Evolutionary conservation across 2,888 invertebrate genomes (phyloP).

Genomic region (Eupithecia pulchellata): DNA sequence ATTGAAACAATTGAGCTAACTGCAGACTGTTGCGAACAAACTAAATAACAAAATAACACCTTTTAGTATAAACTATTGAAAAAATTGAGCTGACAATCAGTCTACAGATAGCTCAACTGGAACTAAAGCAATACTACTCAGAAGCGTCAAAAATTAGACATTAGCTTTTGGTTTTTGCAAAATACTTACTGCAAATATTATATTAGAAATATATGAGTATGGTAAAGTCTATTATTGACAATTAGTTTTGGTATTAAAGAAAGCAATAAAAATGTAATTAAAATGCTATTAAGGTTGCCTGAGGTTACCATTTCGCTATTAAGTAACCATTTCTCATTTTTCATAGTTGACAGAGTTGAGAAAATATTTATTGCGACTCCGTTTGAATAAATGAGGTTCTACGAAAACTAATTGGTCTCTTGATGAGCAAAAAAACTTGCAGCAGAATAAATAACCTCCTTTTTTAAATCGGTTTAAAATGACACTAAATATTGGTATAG

Average conservation of each 20-base stretch:
- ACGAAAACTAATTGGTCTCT: slow-evolving; percentile 13
- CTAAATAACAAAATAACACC: too few species aligned
- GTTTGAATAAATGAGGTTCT: slow-evolving; percentile 17
- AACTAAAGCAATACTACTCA: too few species aligned
- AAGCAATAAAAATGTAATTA: slow-evolving; percentile 38
- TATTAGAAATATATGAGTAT: background rate
- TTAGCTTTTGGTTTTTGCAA: background rate
- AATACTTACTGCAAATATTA: too few species aligned
- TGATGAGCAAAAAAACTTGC: background rate
- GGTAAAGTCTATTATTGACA: slow-evolving; percentile 4
- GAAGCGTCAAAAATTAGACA: too few species aligned
- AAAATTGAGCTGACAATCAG: too few species aligned
- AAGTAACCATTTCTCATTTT: slow-evolving; percentile 27
- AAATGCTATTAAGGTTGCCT: slow-evolving; percentile 35
- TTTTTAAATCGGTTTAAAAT: background rate
- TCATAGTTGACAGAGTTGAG: slow-evolving; percentile 28
- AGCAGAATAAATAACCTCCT: background rate
- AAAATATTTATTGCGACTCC: slow-evolving; percentile 11
- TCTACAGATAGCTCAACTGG: too few species aligned
- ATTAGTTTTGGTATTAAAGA: slow-evolving; percentile 25
- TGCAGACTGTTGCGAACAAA: too few species aligned
- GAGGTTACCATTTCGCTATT: slow-evolving; percentile 27
- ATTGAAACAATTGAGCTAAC: too few species aligned
- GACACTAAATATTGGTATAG: too few species aligned
- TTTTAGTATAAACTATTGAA: too few species aligned